Evolutionary conservation across 2,113 vertebrate species (phyloP), one percentile per base, ranked within the genome.

Genomic region (Struthio camelus): DNA sequence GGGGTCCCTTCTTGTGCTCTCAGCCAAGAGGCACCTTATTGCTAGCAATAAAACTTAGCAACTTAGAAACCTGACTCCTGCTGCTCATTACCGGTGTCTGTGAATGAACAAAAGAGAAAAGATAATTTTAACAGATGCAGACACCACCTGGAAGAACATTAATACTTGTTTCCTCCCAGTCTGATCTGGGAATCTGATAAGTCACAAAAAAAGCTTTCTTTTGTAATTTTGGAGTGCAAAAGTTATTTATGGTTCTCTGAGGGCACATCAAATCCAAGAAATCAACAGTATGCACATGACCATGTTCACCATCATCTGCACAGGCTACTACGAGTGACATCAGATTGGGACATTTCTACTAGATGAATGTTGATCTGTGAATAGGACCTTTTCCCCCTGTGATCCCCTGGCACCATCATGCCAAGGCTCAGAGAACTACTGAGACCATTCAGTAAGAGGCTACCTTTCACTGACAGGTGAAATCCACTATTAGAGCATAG

Each of bases 191-290:
- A 93, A 78, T 56, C 83, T 83, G n/a, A 17, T 78, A 90, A 94
- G 13, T 85, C 67, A 90, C 30, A 5, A 36, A 50, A 50, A 64
- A 34, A 12, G 42, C 79, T 91, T 78, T 67, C 38, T 65, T 95
- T 75, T 79, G 73, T 85, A 92, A 91, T 28, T 67, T 59, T 70
- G 85, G 71, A 85, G 32, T 24, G n/a, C 30, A 76, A 40, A 87
- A 58, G 10, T 70, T 85, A 79, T 87, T 84, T 36, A 85, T 53
- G 44, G 32, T 17, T 76, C 78, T 89, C 44, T 69, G 44, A 87
- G 65, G 56, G 18, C 79, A 84, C 27, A 44, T 19, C 48, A 92
- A 75, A 84, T 44, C n/a, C 84, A 82, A 86, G 66, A 89, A 48
- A 6, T 28, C 46, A 28, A 44, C 40, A 66, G 64, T 14, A n/a